Conservation (phyloP, 64 coral and sea anemone genomes). For the Trachythela sp. region DNA sequence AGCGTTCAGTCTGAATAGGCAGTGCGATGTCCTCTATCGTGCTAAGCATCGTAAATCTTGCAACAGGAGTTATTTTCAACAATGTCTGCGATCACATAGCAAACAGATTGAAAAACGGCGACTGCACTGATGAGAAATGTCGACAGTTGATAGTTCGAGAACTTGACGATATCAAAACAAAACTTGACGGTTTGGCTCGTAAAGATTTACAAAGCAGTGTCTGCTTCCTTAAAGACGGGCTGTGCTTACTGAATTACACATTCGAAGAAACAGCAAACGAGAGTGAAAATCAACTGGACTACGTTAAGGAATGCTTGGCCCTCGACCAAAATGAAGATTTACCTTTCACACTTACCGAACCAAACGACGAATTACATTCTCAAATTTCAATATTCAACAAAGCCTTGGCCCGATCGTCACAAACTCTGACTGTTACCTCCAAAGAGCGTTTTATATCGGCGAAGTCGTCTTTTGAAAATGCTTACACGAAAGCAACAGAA, state of each 20-base stretch:
- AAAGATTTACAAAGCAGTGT: slow-evolving; percentile 44
- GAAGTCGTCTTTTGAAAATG: slow-evolving; percentile 41
- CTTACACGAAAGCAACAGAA: slow-evolving; percentile 28
- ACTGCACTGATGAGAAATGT: slow-evolving; percentile 34
- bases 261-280: neutral
- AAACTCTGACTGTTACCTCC: too few relatives aligned
- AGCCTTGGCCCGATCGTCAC: neutral
- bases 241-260: neutral
- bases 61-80: neutral
- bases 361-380: too few relatives aligned
- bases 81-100: slow-evolving; percentile 1
- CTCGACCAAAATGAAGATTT: too few relatives aligned
- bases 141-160: slow-evolving; percentile 38
- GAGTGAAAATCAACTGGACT: too few relatives aligned
- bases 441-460: neutral
- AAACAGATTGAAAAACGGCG: slow-evolving; percentile 24
- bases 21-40: neutral
- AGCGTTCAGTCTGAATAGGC: neutral
- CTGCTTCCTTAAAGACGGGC: slow-evolving; percentile 49
- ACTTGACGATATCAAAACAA: slow-evolving; percentile 38
- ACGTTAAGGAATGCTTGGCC: neutral
- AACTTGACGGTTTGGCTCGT: slow-evolving; percentile 35
- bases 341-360: too few relatives aligned
- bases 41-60: neutral
- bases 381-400: too few relatives aligned